A percentile compares a stretch with the other conserved stretches of the same genome.
Conservation (phyloP, 2,797 vertebrate genomes). For the Staurois parvus region DNA sequence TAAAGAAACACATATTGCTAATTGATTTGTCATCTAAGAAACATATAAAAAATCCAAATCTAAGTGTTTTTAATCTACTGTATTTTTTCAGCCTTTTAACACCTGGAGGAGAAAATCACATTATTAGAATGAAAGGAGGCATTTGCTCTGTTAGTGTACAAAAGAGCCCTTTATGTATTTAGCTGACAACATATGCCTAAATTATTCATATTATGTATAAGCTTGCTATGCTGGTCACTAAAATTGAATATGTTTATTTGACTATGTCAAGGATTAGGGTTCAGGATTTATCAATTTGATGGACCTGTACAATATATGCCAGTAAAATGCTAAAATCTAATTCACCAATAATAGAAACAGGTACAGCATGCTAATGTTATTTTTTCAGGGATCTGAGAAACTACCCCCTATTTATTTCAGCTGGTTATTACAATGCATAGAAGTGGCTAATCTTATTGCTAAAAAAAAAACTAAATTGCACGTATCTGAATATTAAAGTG, state of each 20-base stretch:
- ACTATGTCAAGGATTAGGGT: no score
- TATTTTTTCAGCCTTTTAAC: neutral
- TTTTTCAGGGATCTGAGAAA: no score
- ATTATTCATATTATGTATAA: neutral
- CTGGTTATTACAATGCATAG: no score
- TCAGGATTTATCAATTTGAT: no score
- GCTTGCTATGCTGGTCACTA: neutral
- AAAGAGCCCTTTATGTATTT: neutral
- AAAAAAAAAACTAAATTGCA: no score
- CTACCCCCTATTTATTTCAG: no score
- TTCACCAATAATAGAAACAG: no score
- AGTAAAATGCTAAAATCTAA: no score
- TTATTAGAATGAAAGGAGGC: neutral
- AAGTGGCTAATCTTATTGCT: no score
- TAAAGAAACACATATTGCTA: constrained; percentile 38
- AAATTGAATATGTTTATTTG: no score
- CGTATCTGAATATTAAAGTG: no score
- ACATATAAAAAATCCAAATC: neutral
- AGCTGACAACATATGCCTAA: neutral
- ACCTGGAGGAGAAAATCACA: neutral
- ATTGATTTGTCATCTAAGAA: constrained; percentile 28
- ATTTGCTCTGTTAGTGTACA: neutral
- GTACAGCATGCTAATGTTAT: neutral
- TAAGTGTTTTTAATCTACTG: constrained; percentile 3
- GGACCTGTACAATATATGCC: no score